Base-by-base conservation (phyloP, 2,888 invertebrate genomes). In the Boloria euphrosyne region DNA sequence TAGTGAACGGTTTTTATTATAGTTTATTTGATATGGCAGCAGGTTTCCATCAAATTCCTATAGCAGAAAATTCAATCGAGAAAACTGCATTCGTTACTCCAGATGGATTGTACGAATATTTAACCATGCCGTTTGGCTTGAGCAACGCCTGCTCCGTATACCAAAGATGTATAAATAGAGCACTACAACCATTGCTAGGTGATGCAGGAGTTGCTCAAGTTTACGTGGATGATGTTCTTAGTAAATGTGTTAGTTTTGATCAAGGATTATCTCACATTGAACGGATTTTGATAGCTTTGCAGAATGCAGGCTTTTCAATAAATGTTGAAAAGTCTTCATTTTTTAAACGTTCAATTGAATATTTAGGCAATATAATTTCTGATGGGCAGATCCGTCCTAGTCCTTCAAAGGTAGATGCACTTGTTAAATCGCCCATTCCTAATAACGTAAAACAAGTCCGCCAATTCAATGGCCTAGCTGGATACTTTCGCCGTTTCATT, bases 221-320 rank as follows among this genome's bases (percentile, higher is more conserved):
- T 0, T 80, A 80, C 38, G 62, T 79, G 0, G 79, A 80, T 70
- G 80, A 80, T 38, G 78, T 80, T 0, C 13, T 79, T 0, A 62
- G 52, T 5, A 77, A 76, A 63, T 71, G 74, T 46, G 10, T n/a
- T 0, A 51, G 72, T 27, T 71, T 54, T 13, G 5, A 6, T 1
- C 1, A 38, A 5, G 77, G 77, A 0, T 14, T 80, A 0, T 27
- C 51, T 2, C 1, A 66, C 13, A 3, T 80, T 0, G 75, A 78
- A 18, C 5, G 53, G 7, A 66, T 78, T 0, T 61, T 81, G 0
- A 62, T 70, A 1, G 73, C 76, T 0, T 49, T 81, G 10, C 58
- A 44, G 4, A 50, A 75, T 0, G 49, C 77, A 0, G 22, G 78
- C 0, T 80, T 79, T 53, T 78, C 77, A 0, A 65, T 79, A 0